A percentile compares a stretch with the other conserved stretches of the same genome.
Evolutionary conservation across 2,888 invertebrate genomes (phyloP).

Genomic region (Nasonovia ribisnigri): DNA sequence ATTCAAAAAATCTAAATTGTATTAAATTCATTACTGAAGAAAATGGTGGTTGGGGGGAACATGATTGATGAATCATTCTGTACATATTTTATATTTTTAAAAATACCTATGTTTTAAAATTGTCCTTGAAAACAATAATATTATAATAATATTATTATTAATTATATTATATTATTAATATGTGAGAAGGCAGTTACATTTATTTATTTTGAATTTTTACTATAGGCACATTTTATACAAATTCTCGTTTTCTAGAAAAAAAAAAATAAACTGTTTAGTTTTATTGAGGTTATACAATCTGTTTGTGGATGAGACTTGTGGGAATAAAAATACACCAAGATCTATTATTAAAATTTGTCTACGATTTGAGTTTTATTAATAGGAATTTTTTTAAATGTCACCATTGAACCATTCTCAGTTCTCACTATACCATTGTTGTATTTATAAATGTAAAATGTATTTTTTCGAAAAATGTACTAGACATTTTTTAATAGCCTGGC

Average conservation of each 20-base stretch:
- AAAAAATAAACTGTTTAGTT: not conserved
- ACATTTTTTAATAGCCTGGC: not conserved
- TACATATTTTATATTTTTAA: not conserved
- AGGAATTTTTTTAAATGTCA: not conserved
- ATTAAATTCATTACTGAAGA: not conserved
- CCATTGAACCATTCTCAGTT: not conserved
- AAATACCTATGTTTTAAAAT: too few species aligned
- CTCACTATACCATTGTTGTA: not conserved
- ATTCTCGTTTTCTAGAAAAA: not conserved
- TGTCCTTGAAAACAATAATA: too few species aligned
- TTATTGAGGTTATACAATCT: not conserved
- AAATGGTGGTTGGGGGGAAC: not conserved
- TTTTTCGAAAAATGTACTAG: not conserved
- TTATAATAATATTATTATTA: too few species aligned
- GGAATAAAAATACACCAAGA: not conserved
- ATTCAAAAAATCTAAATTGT: not conserved
- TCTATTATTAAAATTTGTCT: constrained; percentile 1
- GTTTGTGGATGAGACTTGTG: not conserved
- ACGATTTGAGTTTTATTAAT: not conserved
- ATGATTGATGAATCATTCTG: not conserved
- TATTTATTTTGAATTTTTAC: not conserved
- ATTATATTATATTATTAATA: too few species aligned
- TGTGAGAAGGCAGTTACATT: not conserved
- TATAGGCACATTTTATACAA: not conserved
- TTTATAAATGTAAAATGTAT: not conserved